phyloP scores from a whole-genome alignment of 1,140 invertebrate genomes.

The Hyphantria cunea region DNA sequence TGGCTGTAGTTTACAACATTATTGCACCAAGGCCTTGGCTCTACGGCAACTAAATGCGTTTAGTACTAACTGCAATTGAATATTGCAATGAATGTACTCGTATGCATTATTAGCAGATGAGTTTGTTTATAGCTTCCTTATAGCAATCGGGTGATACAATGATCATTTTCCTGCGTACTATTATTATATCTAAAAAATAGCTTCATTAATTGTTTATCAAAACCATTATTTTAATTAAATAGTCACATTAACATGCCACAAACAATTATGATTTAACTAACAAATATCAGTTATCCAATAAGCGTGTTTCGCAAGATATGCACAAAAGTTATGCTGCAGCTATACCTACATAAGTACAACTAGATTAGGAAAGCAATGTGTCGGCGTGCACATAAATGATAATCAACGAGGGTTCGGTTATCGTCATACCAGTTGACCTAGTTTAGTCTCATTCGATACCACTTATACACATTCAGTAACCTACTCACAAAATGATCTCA shows the following conservation, averaged over 20 bases:
- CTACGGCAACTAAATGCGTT: constrained; percentile 62
- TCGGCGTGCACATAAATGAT: constrained; percentile 58
- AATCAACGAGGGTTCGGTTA: constrained; percentile 74
- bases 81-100: constrained; percentile 8
- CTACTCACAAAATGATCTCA: constrained; percentile 53
- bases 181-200: too few species aligned
- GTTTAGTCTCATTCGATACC: constrained; percentile 69
- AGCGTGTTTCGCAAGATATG: background rate
- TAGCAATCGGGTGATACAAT: background rate
- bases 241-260: too few species aligned
- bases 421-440: constrained; percentile 77
- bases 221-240: too few species aligned
- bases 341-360: constrained; percentile 4
- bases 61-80: constrained; percentile 45
- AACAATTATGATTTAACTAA: too few species aligned
- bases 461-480: constrained; percentile 56
- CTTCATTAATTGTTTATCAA: too few species aligned
- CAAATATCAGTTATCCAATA: too few species aligned
- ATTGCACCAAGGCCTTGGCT: constrained; percentile 73
- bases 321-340: background rate
- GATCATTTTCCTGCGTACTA: background rate
- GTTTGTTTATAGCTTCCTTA: constrained; percentile 19
- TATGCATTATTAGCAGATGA: constrained; percentile 12
- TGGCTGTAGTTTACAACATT: constrained; percentile 32
- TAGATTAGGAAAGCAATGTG: constrained; percentile 7